Evolutionary conservation across 2,113 vertebrate genomes (phyloP).

Genomic region (Channa argus): DNA sequence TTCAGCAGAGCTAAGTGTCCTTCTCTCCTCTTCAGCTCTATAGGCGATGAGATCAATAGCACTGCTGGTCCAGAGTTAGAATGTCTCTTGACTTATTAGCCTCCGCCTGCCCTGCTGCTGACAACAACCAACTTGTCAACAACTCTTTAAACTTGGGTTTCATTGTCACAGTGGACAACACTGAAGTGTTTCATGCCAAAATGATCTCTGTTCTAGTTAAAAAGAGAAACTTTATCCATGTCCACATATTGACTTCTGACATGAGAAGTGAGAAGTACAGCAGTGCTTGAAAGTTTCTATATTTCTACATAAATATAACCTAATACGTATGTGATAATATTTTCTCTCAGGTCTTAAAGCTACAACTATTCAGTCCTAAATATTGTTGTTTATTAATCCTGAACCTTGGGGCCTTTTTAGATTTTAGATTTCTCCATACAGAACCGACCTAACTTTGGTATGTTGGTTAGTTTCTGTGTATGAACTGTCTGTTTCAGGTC

Average conservation of each 20-base stretch:
- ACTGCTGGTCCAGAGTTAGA: slow-evolving; percentile 45
- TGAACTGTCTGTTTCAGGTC: too few species aligned
- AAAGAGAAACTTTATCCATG: not conserved
- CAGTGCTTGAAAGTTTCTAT: too few species aligned
- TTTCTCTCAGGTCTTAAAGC: too few species aligned
- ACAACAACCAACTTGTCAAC: slow-evolving; percentile 3
- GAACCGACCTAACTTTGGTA: too few species aligned
- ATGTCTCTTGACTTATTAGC: slow-evolving; percentile 32
- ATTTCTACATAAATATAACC: too few species aligned
- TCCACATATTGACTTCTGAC: not conserved
- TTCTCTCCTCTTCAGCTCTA: slow-evolving; percentile 29
- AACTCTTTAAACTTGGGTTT: slow-evolving; percentile 23
- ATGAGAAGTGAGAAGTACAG: not conserved
- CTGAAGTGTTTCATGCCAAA: not conserved
- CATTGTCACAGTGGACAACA: not conserved
- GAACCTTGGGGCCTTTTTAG: too few species aligned
- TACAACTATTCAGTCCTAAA: too few species aligned
- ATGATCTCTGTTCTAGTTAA: not conserved
- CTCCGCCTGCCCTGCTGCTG: not conserved
- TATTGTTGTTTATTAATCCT: too few species aligned
- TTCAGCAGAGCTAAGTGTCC: slow-evolving; percentile 36
- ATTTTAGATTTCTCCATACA: too few species aligned
- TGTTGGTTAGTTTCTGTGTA: too few species aligned
- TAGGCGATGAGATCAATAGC: slow-evolving; percentile 59
- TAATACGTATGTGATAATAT: too few species aligned